These are phyloP conservation scores for Craniophora ligustri DNA, from an alignment of 2,888 invertebrate genomes.

Conservation along the genomic window DNA sequence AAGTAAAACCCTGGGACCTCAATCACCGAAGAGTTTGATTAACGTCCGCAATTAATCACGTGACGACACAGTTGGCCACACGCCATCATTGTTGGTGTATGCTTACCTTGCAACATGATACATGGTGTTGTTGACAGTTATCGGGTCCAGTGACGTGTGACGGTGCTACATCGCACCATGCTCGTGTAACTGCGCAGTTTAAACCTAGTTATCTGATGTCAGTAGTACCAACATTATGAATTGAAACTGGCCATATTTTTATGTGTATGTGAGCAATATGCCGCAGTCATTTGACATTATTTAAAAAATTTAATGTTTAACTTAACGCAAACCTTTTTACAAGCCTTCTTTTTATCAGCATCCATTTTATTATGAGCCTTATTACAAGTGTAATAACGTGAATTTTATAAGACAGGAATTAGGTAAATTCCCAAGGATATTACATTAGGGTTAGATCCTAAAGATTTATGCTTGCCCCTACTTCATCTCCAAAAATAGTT, in stretches of 20 bases:
- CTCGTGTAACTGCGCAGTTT: constrained; percentile 36
- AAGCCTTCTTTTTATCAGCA: no score
- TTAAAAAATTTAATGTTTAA: no score
- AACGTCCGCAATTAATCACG: constrained; percentile 34
- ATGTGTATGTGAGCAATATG: not conserved
- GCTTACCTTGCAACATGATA: constrained; percentile 50
- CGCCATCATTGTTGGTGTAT: constrained; percentile 64
- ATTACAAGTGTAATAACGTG: no score
- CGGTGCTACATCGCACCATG: constrained; percentile 15
- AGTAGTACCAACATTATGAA: not conserved
- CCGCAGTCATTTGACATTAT: no score
- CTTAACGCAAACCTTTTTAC: no score
- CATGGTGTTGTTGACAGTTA: constrained; percentile 47
- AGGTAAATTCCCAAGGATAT: no score
- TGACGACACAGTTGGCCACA: constrained; percentile 63
- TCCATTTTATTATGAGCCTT: no score
- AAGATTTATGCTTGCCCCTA: no score
- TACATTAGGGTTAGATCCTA: no score
- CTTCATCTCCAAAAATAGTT: no score
- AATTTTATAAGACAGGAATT: no score
- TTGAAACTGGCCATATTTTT: not conserved
- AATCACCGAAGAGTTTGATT: constrained; percentile 37
- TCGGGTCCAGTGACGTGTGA: constrained; percentile 34
- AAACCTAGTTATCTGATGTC: not conserved
- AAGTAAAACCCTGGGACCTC: constrained; percentile 14